phyloP scores from a whole-genome alignment of 2,888 invertebrate species.

The Drosophila nigricruria region DNA sequence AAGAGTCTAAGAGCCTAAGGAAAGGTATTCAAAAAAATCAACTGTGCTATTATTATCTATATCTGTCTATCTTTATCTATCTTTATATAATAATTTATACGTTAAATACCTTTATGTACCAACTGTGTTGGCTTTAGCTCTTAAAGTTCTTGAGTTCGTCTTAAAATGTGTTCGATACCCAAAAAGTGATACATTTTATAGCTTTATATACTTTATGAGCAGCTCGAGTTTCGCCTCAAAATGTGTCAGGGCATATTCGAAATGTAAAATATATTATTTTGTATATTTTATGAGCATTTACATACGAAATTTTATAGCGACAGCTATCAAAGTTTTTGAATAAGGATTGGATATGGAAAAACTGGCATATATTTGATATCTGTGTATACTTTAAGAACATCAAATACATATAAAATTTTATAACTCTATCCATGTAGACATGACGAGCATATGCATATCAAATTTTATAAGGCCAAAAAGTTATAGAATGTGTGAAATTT shows the following conservation, averaged over 20 bases:
- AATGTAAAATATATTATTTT: conserved; percentile 1
- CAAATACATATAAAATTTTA: background rate
- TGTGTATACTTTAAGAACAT: background rate
- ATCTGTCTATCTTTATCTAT: background rate
- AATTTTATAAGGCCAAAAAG: background rate
- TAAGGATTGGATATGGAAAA: background rate
- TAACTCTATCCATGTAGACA: background rate
- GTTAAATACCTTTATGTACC: too few species aligned
- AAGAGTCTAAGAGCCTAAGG: too few species aligned
- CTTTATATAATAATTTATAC: background rate
- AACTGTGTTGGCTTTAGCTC: too few species aligned
- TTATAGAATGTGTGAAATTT: too few species aligned
- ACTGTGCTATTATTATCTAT: too few species aligned
- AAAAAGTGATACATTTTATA: background rate
- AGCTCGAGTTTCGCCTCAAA: background rate
- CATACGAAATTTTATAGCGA: background rate
- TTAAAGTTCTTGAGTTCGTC: too few species aligned
- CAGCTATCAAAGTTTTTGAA: background rate
- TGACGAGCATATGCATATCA: background rate
- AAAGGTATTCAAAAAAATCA: too few species aligned
- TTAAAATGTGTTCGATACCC: background rate
- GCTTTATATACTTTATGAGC: conserved; percentile 2
- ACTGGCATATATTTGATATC: background rate
- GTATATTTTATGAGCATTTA: conserved; percentile 7
- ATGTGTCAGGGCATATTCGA: background rate